Base-by-base conservation (phyloP, 2,888 invertebrate genomes). In the Scaptodrosophila latifasciaeformis region DNA sequence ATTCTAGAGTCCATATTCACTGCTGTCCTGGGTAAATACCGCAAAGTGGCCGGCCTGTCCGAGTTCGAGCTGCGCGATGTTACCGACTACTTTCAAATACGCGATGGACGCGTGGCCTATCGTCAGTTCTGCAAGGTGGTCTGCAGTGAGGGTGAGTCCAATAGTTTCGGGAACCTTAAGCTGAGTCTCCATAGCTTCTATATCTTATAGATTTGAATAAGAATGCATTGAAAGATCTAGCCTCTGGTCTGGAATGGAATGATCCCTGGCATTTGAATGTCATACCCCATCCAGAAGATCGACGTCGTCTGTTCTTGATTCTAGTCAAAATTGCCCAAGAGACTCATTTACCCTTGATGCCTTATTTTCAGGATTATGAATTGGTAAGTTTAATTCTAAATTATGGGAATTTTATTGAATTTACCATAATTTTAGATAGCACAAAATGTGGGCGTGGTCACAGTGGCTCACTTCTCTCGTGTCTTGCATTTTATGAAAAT, bases 41-140 rank as follows among this genome's bases (percentile, higher is more conserved):
- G 91, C 66, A 87, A 89, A 10, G 88, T 89, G 43, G 88, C 92
- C 54, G 93, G 93, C 0, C 87, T 94, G 45, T 90, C 92, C 0
- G 91, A 92, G 71, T 89, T 89, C 48, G 93, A 94, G 88, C 90
- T 93, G 65, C 86, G 89, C 3, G 92, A 93, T 82, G 85, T 94
- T 9, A 90, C 92, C 0, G 92, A 93, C 85, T 93, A 93, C 87
- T 94, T 93, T 87, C 89, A 92, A 37, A 89, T 92, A n/a, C 91
- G 91, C 64, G 93, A 94, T 87, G 93, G 94, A 54, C 89, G 93
- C 65, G 89, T 94, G 49, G 89, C 91, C 52, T 94, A 94, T 85
- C 89, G 90, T 2, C 93, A 93, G 86, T 90, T 94, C 59, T 93
- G 92, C 78, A 89, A 91, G 83, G 89, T 93, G 62, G 91, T 93